phyloP scores from a whole-genome alignment of 2,797 vertebrate species.

The Ciconia nigra region DNA sequence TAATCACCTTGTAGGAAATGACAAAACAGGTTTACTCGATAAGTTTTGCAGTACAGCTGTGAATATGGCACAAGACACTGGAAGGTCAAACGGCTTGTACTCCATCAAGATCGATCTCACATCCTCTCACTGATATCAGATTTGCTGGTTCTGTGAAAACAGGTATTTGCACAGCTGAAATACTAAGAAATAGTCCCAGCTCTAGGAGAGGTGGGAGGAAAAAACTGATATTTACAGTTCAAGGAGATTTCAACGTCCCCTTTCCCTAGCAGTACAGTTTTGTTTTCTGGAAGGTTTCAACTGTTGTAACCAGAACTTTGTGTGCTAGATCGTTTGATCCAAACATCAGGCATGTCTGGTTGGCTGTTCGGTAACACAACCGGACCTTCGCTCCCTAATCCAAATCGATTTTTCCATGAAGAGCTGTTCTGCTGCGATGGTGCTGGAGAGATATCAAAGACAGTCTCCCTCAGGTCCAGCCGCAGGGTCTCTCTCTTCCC shows the following conservation, averaged over 20 bases:
- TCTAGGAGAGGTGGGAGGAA: background rate
- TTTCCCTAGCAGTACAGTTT: background rate
- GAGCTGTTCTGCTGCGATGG: constrained; percentile 76
- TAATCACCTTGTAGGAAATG: background rate
- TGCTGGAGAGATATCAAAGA: constrained; percentile 83
- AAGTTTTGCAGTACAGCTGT: background rate
- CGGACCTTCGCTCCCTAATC: constrained; percentile 77
- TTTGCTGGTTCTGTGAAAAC: constrained; percentile 52
- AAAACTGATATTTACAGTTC: constrained; percentile 23
- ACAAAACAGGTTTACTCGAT: background rate
- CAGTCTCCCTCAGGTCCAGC: constrained; percentile 88
- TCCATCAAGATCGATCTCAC: background rate
- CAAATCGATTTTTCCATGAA: constrained; percentile 81
- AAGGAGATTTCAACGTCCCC: background rate
- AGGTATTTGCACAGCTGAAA: background rate
- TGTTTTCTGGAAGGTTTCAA: constrained; percentile 40
- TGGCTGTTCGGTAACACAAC: constrained; percentile 96
- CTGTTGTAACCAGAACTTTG: constrained; percentile 75
- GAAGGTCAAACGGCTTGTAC: background rate
- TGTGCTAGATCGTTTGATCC: constrained; percentile 88
- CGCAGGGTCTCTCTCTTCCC: constrained; percentile 90
- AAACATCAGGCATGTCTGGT: constrained; percentile 93
- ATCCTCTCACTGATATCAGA: background rate
- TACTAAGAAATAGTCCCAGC: constrained; percentile 19
- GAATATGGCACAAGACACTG: constrained; percentile 8